Conservation (phyloP, 2,113 vertebrate genomes). For the Coptodon bakossiorum region DNA sequence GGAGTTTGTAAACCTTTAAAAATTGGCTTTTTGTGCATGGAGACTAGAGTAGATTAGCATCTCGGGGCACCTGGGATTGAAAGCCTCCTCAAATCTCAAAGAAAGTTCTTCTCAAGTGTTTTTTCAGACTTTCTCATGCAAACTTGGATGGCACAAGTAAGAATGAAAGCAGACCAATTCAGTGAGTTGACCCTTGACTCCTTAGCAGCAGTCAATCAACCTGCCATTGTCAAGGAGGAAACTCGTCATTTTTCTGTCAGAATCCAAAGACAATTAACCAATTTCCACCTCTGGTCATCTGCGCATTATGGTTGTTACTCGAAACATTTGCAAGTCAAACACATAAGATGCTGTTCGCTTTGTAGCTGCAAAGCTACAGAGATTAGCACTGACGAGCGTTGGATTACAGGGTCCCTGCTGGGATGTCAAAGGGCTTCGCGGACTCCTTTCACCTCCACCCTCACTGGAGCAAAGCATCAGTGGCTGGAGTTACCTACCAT, state of each 20-base stretch:
- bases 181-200: slow-evolving; percentile 32
- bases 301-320: not conserved
- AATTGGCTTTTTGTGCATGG: slow-evolving; percentile 8
- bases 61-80: slow-evolving; percentile 36
- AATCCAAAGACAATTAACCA: not conserved
- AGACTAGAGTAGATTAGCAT: slow-evolving; percentile 26
- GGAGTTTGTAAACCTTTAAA: slow-evolving; percentile 39
- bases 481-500: slow-evolving; percentile 52
- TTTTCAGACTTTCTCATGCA: not conserved
- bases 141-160: not conserved
- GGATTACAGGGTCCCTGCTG: slow-evolving; percentile 59
- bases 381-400: slow-evolving; percentile 53
- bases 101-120: not conserved
- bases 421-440: slow-evolving; percentile 55
- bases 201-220: not conserved
- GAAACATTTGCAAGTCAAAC: not conserved
- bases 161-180: slow-evolving; percentile 2
- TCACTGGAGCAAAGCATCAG: slow-evolving; percentile 46
- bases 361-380: slow-evolving; percentile 35
- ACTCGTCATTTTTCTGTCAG: not conserved
- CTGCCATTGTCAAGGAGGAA: not conserved
- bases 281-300: not conserved
- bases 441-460: slow-evolving; percentile 65
- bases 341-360: not conserved
- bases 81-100: slow-evolving; percentile 6